Conservation (phyloP, 2,113 vertebrate genomes). For the Ramphastos sulfuratus region DNA sequence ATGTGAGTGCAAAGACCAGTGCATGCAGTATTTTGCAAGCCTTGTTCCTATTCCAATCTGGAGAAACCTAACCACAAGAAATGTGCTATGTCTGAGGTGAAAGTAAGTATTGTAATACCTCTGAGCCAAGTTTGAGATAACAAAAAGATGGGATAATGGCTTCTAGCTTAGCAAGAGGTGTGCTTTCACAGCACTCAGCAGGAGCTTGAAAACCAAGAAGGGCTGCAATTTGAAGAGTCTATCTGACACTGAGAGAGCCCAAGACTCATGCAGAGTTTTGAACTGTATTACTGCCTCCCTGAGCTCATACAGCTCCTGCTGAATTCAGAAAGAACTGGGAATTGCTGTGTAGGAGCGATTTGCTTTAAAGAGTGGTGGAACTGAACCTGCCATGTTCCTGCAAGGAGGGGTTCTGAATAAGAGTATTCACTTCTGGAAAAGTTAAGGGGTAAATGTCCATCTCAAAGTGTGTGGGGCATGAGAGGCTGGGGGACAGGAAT, state of each 20-base stretch:
- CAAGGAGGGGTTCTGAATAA: not conserved
- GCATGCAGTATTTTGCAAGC: not conserved
- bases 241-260: not conserved
- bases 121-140: not conserved
- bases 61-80: not conserved
- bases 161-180: not conserved
- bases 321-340: not conserved
- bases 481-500: rapidly evolving
- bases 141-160: not conserved
- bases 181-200: not conserved
- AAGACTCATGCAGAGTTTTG: slow-evolving; percentile 14
- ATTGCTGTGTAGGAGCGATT: not conserved
- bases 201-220: not conserved
- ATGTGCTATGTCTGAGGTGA: not conserved
- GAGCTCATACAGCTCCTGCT: not conserved
- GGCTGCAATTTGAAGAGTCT: slow-evolving; percentile 9
- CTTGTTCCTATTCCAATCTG: not conserved
- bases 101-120: not conserved
- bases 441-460: not conserved
- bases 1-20: not conserved
- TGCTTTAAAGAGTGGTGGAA: not conserved
- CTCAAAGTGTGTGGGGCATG: not conserved
- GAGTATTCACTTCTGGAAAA: not conserved
- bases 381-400: not conserved
- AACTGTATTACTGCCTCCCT: not conserved